Evolutionary conservation across 2,797 vertebrate genomes (phyloP).

Genomic region (Calcarius lapponicus): DNA sequence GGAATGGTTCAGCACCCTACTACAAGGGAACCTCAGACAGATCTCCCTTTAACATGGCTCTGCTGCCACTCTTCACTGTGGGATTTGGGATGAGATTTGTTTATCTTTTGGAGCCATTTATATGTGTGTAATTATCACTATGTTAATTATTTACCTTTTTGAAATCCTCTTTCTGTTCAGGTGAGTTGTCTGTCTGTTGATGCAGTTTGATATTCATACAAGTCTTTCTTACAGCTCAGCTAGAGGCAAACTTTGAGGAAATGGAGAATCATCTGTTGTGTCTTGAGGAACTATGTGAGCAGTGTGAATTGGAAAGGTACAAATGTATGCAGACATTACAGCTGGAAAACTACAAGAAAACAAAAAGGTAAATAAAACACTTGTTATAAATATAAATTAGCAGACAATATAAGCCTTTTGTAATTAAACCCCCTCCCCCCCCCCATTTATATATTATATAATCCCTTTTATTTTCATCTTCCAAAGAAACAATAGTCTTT

Average conservation of each 20-base stretch:
- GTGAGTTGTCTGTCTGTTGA: neutral
- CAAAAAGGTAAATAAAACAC: slow-evolving; percentile 84
- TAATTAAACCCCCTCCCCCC: neutral
- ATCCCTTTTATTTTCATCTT: neutral
- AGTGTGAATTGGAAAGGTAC: slow-evolving; percentile 87
- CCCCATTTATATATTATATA: neutral
- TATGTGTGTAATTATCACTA: neutral
- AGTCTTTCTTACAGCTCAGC: slow-evolving; percentile 79
- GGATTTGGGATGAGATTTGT: neutral
- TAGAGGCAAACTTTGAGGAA: slow-evolving; percentile 92
- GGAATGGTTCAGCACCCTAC: neutral
- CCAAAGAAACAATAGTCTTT: neutral
- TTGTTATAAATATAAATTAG: neutral
- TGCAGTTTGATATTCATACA: slow-evolving; percentile 1
- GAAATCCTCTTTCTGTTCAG: neutral
- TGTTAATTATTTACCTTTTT: neutral
- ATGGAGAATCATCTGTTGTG: slow-evolving; percentile 87
- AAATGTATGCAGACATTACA: slow-evolving; percentile 84
- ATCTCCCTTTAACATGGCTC: neutral
- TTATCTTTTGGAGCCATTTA: neutral
- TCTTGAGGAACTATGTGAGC: slow-evolving; percentile 89
- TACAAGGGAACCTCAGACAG: neutral
- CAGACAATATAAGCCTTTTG: neutral
- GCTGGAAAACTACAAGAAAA: slow-evolving; percentile 89
- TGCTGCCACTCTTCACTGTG: neutral